Conservation (phyloP, 2,113 vertebrate genomes). For the Leptosomus discolor region DNA sequence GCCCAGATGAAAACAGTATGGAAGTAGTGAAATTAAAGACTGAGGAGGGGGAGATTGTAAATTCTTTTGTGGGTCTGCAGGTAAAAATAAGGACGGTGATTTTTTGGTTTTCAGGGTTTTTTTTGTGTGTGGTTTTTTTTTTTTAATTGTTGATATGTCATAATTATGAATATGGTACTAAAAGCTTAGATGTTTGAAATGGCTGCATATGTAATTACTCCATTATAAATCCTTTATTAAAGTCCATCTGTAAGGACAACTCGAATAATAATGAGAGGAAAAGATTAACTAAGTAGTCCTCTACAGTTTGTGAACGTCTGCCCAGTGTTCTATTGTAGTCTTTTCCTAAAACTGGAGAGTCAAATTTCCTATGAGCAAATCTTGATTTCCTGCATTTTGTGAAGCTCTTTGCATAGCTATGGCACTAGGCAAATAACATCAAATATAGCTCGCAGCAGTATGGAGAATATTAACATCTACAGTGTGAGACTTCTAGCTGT, state of each 20-base stretch:
- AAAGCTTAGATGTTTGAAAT: neutral
- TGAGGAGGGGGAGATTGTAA: rapidly evolving
- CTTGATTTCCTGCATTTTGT: neutral
- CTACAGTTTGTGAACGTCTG: neutral
- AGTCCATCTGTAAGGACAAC: neutral
- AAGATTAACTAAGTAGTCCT: neutral
- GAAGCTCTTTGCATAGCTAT: neutral
- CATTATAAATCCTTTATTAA: neutral
- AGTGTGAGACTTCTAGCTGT: neutral
- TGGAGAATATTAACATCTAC: neutral
- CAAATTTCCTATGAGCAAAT: neutral
- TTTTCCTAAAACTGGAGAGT: neutral
- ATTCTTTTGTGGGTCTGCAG: neutral
- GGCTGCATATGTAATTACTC: neutral
- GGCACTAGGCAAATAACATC: neutral
- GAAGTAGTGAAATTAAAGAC: neutral
- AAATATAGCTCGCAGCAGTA: neutral
- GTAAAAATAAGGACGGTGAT: neutral
- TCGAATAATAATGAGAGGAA: neutral
- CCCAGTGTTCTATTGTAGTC: rapidly evolving
- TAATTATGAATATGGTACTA: neutral
- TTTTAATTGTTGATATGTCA: neutral
- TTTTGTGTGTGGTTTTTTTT: no score
- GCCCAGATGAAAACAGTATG: neutral
- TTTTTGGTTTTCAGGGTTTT: rapidly evolving